Conservation (phyloP, 2,113 vertebrate species). For the Mustela nigripes region DNA sequence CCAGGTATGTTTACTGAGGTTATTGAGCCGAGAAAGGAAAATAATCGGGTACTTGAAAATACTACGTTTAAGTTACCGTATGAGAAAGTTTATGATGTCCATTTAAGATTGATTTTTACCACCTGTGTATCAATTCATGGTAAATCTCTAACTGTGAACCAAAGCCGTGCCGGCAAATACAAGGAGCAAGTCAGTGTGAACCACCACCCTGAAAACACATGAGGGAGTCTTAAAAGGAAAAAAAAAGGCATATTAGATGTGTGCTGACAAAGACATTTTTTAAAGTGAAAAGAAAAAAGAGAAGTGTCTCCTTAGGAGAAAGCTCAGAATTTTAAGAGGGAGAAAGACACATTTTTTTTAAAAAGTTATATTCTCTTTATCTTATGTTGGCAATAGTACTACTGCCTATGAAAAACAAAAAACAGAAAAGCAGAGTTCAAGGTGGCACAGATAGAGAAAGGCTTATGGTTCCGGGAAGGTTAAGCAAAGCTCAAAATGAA, state of each 20-base stretch:
- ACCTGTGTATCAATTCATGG: not conserved
- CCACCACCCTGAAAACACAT: not conserved
- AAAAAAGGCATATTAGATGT: not conserved
- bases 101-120: not conserved
- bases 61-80: not conserved
- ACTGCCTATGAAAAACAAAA: not conserved
- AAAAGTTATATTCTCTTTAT: not conserved
- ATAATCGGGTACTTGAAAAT: not conserved
- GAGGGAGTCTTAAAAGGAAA: not conserved
- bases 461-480: not conserved
- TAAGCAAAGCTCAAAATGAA: not conserved
- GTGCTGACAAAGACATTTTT: not conserved
- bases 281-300: not conserved
- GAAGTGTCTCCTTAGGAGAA: not conserved
- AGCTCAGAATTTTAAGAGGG: not conserved
- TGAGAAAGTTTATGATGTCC: not conserved
- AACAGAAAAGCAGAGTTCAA: not conserved
- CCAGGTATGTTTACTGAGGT: not conserved
- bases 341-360: not conserved
- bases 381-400: not conserved
- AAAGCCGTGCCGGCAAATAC: not conserved
- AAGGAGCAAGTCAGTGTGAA: conserved; percentile 7
- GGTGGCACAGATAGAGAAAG: not conserved
- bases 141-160: conserved; percentile 28
- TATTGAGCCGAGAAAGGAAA: conserved; percentile 7